Base-by-base conservation (phyloP, 2,113 vertebrate species). In the Sminthopsis crassicaudata region DNA sequence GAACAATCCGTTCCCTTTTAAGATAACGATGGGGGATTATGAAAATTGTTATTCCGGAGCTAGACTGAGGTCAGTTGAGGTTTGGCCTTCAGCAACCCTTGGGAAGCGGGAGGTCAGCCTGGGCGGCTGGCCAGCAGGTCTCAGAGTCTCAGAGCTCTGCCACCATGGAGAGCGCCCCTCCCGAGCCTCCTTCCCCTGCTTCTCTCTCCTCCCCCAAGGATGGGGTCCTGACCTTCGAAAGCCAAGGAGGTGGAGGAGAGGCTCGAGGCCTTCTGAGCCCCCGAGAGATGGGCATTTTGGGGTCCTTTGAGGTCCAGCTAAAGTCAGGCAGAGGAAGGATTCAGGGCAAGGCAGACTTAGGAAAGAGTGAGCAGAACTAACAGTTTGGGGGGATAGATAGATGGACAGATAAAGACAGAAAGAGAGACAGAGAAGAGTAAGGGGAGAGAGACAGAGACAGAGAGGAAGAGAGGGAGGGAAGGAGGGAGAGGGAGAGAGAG, bases 1-100 rank as follows among this genome's bases (percentile, higher is more conserved):
- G 98, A 98, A 98, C 98, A 98, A 98, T 98, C 96, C 97, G 0
- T 97, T 98, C 98, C 97, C 98, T 98, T 97, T 98, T 98, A 97
- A 98, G 98, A 98, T 98, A 98, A 98, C 98, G 98, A 98, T 98
- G 97, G 97, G 97, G 98, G 98, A 98, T 98, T 98, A 98, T 97
- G 98, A 97, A 98, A 98, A 98, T 98, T 98, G 97, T 97, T 98
- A 98, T 98, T 98, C 98, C 97, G 98, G 98, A 97, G 98, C 97
- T 97, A 97, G 98, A 96, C 97, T 95, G 91, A 96, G 98, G 98
- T 98, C 98, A 98, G 97, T 93, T 2, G 95, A 98, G 98, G 98
- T 98, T 98, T 98, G 98, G 84, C 96, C 98, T 97, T 97, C 96
- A 96, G 93, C 91, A 89, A 98, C 98, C 98, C 96, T 95, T 95